Evolutionary conservation across 2,797 vertebrate species (phyloP).

Genomic region (Nyctalus aviator): DNA sequence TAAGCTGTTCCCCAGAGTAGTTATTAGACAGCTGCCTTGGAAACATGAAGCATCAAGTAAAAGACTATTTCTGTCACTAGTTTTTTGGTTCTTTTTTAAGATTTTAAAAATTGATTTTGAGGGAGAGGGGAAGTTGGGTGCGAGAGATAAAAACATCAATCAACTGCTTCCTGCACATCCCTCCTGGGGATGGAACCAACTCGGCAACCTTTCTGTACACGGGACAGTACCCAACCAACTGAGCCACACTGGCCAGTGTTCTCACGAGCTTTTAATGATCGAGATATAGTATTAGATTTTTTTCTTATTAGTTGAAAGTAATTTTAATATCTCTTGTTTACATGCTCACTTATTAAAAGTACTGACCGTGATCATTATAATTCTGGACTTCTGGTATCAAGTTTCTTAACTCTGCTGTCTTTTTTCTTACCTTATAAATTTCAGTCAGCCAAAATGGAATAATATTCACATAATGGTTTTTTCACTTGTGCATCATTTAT

Average conservation of each 20-base stretch:
- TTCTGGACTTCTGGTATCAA: background rate
- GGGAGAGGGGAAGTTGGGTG: background rate
- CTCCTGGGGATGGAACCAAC: background rate
- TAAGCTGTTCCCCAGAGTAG: background rate
- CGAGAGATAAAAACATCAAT: background rate
- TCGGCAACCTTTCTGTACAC: background rate
- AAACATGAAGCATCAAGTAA: slow-evolving; percentile 36
- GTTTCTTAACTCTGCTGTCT: background rate
- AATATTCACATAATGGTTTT: slow-evolving; percentile 12
- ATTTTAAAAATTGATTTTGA: background rate
- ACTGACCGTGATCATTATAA: background rate
- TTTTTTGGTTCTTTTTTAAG: background rate
- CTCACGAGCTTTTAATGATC: background rate
- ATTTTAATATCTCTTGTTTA: background rate
- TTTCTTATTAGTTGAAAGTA: background rate
- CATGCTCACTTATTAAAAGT: background rate
- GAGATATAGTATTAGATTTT: background rate
- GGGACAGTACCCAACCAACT: background rate
- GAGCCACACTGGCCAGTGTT: background rate
- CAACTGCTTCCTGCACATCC: background rate
- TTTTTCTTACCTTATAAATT: slow-evolving; percentile 35
- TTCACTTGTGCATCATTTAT: slow-evolving; percentile 20
- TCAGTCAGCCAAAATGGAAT: background rate
- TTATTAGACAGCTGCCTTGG: background rate
- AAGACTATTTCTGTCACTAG: background rate